phyloP scores from a whole-genome alignment of 2,888 invertebrate species.

The Callinectes sapidus region DNA sequence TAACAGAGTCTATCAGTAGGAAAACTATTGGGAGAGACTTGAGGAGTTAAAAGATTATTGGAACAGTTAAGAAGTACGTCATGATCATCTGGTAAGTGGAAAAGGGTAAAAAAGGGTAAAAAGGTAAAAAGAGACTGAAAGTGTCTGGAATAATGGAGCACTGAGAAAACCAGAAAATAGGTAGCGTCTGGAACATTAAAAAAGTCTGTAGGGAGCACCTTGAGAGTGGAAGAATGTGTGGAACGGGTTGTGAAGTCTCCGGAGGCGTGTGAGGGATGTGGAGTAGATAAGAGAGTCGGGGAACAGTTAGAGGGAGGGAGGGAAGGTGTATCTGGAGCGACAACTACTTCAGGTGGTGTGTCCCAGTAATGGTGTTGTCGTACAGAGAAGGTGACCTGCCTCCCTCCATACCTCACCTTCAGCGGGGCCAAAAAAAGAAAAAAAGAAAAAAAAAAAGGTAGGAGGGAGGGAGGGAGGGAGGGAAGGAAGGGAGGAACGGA shows the following conservation, averaged over 20 bases:
- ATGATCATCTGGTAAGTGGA: neutral
- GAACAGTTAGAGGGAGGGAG: neutral
- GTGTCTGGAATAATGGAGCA: neutral
- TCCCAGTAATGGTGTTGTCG: neutral
- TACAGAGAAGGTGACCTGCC: slow-evolving; percentile 5
- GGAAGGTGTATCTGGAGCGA: neutral
- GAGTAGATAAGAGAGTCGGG: neutral
- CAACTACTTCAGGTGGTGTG: neutral
- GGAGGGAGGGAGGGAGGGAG: no score
- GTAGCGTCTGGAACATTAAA: neutral
- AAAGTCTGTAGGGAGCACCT: no score
- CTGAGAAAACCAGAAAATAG: no score
- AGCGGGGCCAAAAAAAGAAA: neutral
- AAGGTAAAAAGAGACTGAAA: neutral
- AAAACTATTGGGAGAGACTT: no score
- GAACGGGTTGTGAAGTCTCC: neutral
- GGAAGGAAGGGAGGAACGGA: neutral
- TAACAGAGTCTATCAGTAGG: neutral
- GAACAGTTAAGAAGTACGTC: neutral
- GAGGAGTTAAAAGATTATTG: no score
- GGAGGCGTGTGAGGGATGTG: neutral
- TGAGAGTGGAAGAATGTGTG: neutral
- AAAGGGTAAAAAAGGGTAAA: no score
- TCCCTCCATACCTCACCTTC: slow-evolving; percentile 36
- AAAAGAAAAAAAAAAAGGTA: no score